phyloP scores from a whole-genome alignment of 1,140 invertebrate genomes.

The Acromyrmex heyeri region DNA sequence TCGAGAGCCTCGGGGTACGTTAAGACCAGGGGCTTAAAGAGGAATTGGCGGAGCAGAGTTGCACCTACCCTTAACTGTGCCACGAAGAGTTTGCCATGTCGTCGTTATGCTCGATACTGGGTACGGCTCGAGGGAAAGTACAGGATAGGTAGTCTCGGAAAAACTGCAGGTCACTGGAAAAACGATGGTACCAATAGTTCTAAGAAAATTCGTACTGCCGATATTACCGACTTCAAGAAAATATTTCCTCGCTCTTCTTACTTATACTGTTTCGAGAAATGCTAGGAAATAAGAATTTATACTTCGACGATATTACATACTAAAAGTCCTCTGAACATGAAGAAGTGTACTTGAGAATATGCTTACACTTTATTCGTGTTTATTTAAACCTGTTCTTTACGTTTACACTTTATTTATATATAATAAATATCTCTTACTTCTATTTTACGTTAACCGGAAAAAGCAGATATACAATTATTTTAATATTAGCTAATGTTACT shows the following conservation, averaged over 20 bases:
- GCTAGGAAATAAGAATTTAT: slow-evolving; percentile 1
- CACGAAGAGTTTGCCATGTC: slow-evolving; percentile 67
- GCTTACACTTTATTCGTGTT: not conserved
- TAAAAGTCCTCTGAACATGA: not conserved
- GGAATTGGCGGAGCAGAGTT: slow-evolving; percentile 29
- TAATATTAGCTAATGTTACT: not conserved
- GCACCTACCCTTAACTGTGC: slow-evolving; percentile 68
- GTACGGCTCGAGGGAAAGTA: slow-evolving; percentile 18
- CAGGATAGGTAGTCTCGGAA: not conserved
- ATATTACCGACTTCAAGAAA: slow-evolving; percentile 61
- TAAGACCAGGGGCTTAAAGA: slow-evolving; percentile 36
- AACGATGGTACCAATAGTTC: slow-evolving; percentile 43
- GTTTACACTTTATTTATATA: not conserved
- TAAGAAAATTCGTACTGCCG: slow-evolving; percentile 65
- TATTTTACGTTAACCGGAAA: not conserved
- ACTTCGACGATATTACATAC: not conserved
- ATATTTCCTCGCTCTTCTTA: slow-evolving; percentile 44
- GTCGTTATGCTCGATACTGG: slow-evolving; percentile 51
- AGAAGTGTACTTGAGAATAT: slow-evolving; percentile 2
- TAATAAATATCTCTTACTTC: not conserved
- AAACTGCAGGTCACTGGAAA: not conserved
- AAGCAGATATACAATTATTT: slow-evolving; percentile 1
- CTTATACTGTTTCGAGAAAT: slow-evolving; percentile 24
- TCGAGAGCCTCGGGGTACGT: slow-evolving; percentile 49
- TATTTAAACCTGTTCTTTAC: not conserved